A percentile compares a stretch with the other conserved stretches of the same genome.
phyloP scores from a whole-genome alignment of 2,888 invertebrate species.

The Petrolisthes manimaculis region DNA sequence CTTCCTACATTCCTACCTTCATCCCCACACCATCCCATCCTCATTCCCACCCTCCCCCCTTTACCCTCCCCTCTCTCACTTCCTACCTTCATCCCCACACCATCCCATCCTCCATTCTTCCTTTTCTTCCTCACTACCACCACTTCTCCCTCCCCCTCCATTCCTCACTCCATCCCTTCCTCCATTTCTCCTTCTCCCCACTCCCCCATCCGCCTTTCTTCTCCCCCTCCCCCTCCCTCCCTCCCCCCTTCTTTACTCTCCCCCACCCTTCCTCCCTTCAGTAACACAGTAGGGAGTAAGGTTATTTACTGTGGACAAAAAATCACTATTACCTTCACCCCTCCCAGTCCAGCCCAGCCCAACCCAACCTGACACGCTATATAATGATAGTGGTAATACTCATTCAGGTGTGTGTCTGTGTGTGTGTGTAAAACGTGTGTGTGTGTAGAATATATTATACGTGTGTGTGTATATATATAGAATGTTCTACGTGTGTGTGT shows the following conservation, averaged over 20 bases:
- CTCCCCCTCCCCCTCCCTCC: not conserved
- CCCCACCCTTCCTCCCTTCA: not conserved
- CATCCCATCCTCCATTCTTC: not conserved
- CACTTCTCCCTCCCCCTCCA: not conserved
- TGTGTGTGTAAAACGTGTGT: too few relatives aligned
- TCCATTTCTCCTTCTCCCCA: not conserved
- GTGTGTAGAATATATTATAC: not conserved
- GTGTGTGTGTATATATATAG: not conserved
- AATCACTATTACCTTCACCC: not conserved
- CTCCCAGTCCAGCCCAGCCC: too few relatives aligned
- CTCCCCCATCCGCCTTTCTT: not conserved
- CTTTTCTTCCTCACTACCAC: not conserved
- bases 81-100: not conserved
- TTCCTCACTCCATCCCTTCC: not conserved
- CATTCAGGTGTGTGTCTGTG: too few relatives aligned
- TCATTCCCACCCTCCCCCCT: not conserved
- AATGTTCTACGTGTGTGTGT: not conserved
- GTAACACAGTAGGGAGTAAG: not conserved
- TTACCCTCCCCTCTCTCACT: not conserved
- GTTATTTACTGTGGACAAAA: not conserved
- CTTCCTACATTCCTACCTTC: not conserved
- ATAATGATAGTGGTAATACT: too few relatives aligned
- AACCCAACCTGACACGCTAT: too few relatives aligned
- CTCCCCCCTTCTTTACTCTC: not conserved
- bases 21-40: not conserved